These are phyloP conservation scores for Nansenia antarctica DNA, from an alignment of 2,113 vertebrate species.

Conservation along the genomic window DNA sequence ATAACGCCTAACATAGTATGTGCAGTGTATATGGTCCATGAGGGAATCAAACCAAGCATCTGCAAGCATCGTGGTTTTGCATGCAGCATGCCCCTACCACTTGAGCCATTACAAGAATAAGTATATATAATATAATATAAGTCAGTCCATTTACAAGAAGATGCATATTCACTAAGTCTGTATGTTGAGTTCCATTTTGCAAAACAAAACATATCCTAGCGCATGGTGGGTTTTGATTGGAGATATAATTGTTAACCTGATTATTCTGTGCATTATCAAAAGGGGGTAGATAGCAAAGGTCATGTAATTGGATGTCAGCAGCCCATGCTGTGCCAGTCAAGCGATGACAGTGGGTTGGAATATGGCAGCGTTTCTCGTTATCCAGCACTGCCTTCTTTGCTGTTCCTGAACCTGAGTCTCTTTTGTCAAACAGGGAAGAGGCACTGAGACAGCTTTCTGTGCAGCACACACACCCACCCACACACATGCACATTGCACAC, in stretches of 20 bases:
- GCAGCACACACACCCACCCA: not conserved
- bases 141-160: too few species aligned
- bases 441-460: slow-evolving; percentile 40
- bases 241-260: not conserved
- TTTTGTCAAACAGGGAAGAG: slow-evolving; percentile 50
- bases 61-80: too few species aligned
- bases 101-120: too few species aligned
- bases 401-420: slow-evolving; percentile 47
- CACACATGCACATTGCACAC: too few species aligned
- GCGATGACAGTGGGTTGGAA: slow-evolving; percentile 11
- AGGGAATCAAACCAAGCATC: too few species aligned
- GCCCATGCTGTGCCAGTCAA: not conserved
- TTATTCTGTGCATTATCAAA: not conserved
- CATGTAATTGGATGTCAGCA: not conserved
- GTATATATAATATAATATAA: too few species aligned
- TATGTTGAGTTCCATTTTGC: not conserved
- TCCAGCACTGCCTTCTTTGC: slow-evolving; percentile 43
- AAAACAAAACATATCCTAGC: not conserved
- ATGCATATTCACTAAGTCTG: too few species aligned
- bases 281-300: not conserved
- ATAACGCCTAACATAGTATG: too few species aligned
- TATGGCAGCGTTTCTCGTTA: slow-evolving; percentile 40
- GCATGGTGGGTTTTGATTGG: not conserved
- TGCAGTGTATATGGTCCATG: too few species aligned
- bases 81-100: too few species aligned